Conservation (phyloP, 2,113 vertebrate genomes). For the Tyto alba region DNA sequence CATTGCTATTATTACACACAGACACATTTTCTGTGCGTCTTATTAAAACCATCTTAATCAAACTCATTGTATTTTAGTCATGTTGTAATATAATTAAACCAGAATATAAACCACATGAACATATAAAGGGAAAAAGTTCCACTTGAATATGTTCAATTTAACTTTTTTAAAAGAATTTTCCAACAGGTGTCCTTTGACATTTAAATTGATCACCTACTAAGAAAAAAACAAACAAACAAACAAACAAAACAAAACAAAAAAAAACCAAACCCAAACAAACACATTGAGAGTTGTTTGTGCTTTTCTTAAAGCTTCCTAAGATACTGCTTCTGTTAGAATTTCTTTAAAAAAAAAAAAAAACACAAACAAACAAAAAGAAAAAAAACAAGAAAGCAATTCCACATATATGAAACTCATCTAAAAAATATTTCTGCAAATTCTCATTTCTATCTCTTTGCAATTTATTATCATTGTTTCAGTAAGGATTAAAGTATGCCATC, state of each 20-base stretch:
- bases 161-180: constrained; percentile 4
- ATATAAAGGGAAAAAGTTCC: neutral
- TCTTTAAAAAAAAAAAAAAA: too few species aligned
- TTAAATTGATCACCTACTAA: neutral
- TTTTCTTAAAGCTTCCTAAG: neutral
- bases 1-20: constrained; percentile 24
- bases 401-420: neutral
- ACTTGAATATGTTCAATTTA: constrained; percentile 12
- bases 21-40: constrained; percentile 23
- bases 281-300: neutral
- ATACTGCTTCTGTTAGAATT: neutral
- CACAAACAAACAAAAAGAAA: neutral
- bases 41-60: constrained; percentile 60
- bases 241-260: too few species aligned
- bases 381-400: neutral
- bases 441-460: neutral
- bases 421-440: neutral
- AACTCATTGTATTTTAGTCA: constrained; percentile 48
- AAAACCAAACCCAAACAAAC: neutral
- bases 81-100: constrained; percentile 40
- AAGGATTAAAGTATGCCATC: neutral
- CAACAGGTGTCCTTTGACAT: neutral
- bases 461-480: neutral
- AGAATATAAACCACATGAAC: constrained; percentile 30
- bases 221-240: too few species aligned